Evolutionary conservation across 30 jellyfish, hydroid and myxozoan species (phyloP).

Genomic region (Chrysaora quinquecirrha): DNA sequence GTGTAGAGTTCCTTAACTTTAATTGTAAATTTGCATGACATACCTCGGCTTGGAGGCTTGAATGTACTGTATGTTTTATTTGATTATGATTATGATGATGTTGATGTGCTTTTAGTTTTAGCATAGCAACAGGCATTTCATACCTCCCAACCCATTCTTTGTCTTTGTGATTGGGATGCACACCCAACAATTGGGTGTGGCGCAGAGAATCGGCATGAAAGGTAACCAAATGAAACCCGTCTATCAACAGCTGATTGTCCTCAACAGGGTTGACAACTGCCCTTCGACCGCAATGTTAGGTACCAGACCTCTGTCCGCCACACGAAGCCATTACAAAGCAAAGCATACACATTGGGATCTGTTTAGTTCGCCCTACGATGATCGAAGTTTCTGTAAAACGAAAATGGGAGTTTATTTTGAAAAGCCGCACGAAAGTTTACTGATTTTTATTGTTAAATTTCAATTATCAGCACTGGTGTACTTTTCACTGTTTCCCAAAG

Average conservation of each 20-base stretch:
- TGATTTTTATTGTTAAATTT: not conserved
- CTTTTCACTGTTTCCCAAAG: not conserved
- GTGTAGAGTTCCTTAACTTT: too few species aligned
- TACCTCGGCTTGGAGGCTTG: too few species aligned
- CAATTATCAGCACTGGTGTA: not conserved
- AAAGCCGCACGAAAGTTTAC: not conserved
- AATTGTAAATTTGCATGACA: too few species aligned
- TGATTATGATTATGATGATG: too few species aligned
- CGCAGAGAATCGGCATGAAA: too few species aligned
- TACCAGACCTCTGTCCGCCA: not conserved
- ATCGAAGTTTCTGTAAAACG: not conserved
- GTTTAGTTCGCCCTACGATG: not conserved
- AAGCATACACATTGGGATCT: not conserved
- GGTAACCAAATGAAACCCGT: not conserved
- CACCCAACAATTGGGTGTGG: too few species aligned
- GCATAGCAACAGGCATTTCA: too few species aligned
- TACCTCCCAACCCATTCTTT: too few species aligned
- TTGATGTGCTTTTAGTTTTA: too few species aligned
- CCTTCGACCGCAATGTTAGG: not conserved
- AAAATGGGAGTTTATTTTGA: slow-evolving; percentile 1
- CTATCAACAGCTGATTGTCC: not conserved
- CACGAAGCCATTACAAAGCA: not conserved
- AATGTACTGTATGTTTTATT: too few species aligned
- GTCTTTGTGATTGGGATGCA: too few species aligned
- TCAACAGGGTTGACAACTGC: too few species aligned